phyloP scores from a whole-genome alignment of 2,888 invertebrate genomes.

The Microplitis manilae region DNA sequence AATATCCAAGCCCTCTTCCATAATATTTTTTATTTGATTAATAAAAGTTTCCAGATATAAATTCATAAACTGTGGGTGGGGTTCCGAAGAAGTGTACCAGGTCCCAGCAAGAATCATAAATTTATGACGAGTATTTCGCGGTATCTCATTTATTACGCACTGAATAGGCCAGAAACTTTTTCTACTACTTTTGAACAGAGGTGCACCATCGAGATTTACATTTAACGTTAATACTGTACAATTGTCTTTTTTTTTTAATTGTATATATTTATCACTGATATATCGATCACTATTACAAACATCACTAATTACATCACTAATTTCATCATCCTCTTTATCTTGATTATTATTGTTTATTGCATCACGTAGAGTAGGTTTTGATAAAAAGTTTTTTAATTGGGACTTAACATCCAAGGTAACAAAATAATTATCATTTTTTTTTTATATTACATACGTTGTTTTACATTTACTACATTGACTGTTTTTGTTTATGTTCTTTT shows the following conservation, averaged over 20 bases:
- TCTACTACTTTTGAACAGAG: constrained; percentile 29
- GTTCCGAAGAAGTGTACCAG: constrained; percentile 27
- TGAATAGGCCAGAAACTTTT: constrained; percentile 38
- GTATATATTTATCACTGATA: background rate
- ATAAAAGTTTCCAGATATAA: constrained; percentile 40
- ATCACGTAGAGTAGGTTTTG: no score
- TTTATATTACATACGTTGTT: constrained; percentile 18
- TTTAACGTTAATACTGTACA: constrained; percentile 11
- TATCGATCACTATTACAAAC: constrained; percentile 4
- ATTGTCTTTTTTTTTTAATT: no score
- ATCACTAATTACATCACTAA: background rate
- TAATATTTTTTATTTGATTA: constrained; percentile 33
- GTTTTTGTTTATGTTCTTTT: constrained; percentile 6
- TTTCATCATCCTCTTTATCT: background rate
- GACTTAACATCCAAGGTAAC: background rate
- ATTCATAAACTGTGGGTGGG: constrained; percentile 43
- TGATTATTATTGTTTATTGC: background rate
- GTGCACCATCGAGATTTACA: constrained; percentile 39
- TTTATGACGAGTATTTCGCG: constrained; percentile 29
- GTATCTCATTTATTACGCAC: constrained; percentile 37
- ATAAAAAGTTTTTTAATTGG: background rate
- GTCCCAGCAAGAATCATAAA: constrained; percentile 36
- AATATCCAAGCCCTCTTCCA: constrained; percentile 35
- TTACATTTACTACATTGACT: constrained; percentile 33
- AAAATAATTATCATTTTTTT: constrained; percentile 8